Evolutionary conservation across 2,113 vertebrate species (phyloP), one percentile per base, ranked within the genome.

Genomic region (Platichthys stellatus): DNA sequence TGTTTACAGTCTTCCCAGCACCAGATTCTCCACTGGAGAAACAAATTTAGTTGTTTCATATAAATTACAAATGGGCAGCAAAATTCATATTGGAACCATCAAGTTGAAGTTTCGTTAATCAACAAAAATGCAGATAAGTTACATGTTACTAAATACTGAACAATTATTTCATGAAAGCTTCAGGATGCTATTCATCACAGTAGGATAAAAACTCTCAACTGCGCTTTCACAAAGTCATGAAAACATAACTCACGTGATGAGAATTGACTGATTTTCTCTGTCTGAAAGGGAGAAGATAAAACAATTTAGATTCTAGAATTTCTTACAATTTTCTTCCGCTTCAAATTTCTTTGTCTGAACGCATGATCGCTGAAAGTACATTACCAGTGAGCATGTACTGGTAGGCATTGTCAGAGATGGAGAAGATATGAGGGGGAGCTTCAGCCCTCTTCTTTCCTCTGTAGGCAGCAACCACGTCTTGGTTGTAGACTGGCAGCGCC

Each of bases 1-100:
- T 97, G 93, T 97, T 97, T 53, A 98, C 97, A 66, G 97, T 97
- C 92, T 97, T 97, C 80, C 97, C 97, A 0, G 96, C 96, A 63
- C 97, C 97, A 13, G 97, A 98, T 96, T 97, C 97, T 95, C 97
- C 96, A 0, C 96, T 97, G 86, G 26, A 2, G 35, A 64, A 17
- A 61, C 47, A 84, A 57, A 80, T 24, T 11, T 13, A 13, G 10
- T 43, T 11, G 12, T 43, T 43, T 43, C 11, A 31, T 31, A 31
- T 31, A 31, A 31, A 31, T 31, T 31, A 43, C 12, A 12, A 3
- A 43, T 43, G 40, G 11, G 40, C 2, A 43, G 10, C 40, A 43
- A 43, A 43, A 38, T 38, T 38, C 8, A 38, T 13, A 43, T 43
- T 11, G 40, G 40, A 43, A 43, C 40, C 12, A 43, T 43, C 40